Evolutionary conservation across 2,113 vertebrate genomes (phyloP).

Genomic region (Chauna torquata): DNA sequence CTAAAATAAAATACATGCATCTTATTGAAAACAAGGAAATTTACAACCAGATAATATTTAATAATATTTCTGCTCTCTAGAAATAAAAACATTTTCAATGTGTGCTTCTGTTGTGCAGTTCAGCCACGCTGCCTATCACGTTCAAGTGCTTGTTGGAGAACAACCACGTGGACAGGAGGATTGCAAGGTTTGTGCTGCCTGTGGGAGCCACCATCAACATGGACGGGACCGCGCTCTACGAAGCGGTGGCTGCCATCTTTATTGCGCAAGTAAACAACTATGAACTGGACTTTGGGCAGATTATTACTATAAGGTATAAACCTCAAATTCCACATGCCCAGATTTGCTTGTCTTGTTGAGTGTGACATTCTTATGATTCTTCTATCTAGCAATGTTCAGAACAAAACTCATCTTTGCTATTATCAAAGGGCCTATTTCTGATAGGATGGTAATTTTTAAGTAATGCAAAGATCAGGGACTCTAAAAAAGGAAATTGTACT

Average conservation of each 20-base stretch:
- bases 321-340: background rate
- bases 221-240: slow-evolving; percentile 94
- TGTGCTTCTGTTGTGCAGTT: slow-evolving; percentile 75
- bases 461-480: background rate
- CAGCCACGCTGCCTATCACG: slow-evolving; percentile 97
- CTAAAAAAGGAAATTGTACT: background rate
- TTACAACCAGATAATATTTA: too few species aligned
- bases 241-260: slow-evolving; percentile 96
- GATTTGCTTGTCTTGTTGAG: background rate
- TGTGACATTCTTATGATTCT: background rate
- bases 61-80: background rate
- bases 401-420: background rate
- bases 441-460: background rate
- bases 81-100: background rate
- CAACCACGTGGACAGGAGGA: slow-evolving; percentile 94
- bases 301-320: slow-evolving; percentile 94
- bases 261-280: slow-evolving; percentile 98
- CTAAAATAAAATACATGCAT: too few species aligned
- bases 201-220: slow-evolving; percentile 98
- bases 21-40: too few species aligned
- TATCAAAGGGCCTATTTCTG: background rate
- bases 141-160: slow-evolving; percentile 99
- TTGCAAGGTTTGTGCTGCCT: slow-evolving; percentile 93
- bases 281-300: slow-evolving; percentile 95
- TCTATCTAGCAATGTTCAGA: background rate